Base-by-base conservation (phyloP, 1,140 invertebrate species). In the Rhagoletis zephyria region DNA sequence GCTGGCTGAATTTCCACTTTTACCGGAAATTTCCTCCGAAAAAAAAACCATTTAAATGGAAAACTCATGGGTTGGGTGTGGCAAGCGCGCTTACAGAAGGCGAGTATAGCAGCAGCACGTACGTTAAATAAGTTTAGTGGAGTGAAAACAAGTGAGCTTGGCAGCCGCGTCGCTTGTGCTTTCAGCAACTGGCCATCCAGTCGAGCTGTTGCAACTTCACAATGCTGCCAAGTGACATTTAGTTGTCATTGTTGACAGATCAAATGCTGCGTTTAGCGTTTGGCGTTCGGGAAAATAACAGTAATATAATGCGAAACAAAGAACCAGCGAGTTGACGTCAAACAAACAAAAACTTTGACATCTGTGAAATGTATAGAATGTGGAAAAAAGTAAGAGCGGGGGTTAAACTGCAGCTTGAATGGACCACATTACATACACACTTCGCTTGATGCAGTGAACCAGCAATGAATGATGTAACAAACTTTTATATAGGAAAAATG, bases 191-290 rank as follows among this genome's bases (percentile, higher is more conserved):
- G n/a, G 48, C n/a, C 74, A 7, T 10, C n/a, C 74, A 56, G n/a
- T 3, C 7, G 10, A 2, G 19, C n/a, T 45, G n/a, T 59, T 56
- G n/a, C 51, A 81, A 56, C 74, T 30, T 81, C 19, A 81, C 14
- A 81, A 77, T 40, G 16, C n/a, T 81, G 7, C 7, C 12, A 56
- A 81, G 48, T 85, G 85, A 85, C 60, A 85, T 85, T 63, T 85
- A 61, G 59, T 45, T 85, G 85, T 85, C 85, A 85, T 85, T 85
- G 85, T 63, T 85, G 85, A 85, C 60, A 59, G 74, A 81, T 59
- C 74, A 81, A 59, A 81, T 81, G 42, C 48, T 56, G 16, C 42
- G 67, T 45, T 16, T 48, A 56, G 61, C 4, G 61, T 63, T n/a
- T 30, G 30, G 30, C 30, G 30, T 30, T 30, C 30, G 1, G 2